Percentiles rank a stretch among this genome's conserved stretches.
These are phyloP conservation scores for Ophion ventricosus DNA, from an alignment of 2,888 invertebrate genomes.

Conservation along the genomic window DNA sequence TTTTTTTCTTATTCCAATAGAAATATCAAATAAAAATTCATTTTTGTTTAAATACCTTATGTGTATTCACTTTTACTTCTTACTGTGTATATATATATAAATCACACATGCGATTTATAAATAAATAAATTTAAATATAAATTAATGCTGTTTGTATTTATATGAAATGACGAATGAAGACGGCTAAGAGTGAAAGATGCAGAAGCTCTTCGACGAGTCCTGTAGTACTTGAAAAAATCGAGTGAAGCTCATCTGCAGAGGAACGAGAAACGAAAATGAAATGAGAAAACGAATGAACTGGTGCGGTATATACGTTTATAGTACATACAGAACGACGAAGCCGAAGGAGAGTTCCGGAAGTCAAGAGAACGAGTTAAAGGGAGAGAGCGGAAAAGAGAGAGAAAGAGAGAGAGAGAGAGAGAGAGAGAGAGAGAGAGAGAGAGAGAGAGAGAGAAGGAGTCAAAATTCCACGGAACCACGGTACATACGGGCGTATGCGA, in stretches of 20 bases:
- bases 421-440: conserved; percentile 18
- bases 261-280: conserved; percentile 61
- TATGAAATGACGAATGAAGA: conserved; percentile 25
- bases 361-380: conserved; percentile 69
- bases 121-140: background rate
- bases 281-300: conserved; percentile 65
- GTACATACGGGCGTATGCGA: conserved; percentile 39
- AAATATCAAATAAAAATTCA: too few relatives aligned
- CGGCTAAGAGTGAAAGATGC: conserved; percentile 43
- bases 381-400: conserved; percentile 1
- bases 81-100: too few relatives aligned
- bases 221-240: conserved; percentile 40
- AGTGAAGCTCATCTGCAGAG: conserved; percentile 62
- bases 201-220: conserved; percentile 40
- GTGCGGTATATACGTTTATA: conserved; percentile 32
- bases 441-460: conserved; percentile 52
- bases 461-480: conserved; percentile 72
- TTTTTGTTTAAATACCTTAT: too few relatives aligned
- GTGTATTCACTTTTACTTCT: too few relatives aligned
- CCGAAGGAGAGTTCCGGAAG: conserved; percentile 67
- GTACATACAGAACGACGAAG: conserved; percentile 53
- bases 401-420: conserved; percentile 18
- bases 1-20: too few relatives aligned
- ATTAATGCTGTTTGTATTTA: conserved; percentile 7
- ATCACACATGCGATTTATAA: too few relatives aligned